Conservation (phyloP, 2,888 invertebrate genomes). For the Apotomis turbidana region DNA sequence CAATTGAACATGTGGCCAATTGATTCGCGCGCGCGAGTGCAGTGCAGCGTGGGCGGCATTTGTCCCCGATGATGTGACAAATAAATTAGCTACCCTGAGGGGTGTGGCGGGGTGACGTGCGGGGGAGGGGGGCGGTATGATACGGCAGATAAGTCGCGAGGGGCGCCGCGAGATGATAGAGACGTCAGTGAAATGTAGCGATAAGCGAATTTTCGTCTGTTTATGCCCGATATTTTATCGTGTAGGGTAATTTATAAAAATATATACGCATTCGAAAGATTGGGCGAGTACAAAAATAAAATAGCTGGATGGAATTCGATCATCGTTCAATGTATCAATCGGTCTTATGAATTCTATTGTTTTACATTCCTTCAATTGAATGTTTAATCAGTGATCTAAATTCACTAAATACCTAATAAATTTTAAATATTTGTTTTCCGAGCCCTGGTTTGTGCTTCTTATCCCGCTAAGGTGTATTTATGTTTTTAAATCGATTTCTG, state of each 20-base stretch:
- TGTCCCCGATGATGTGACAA: constrained; percentile 30
- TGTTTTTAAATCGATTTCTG: too few species aligned
- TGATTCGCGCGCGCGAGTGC: constrained; percentile 25
- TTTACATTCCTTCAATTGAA: too few species aligned
- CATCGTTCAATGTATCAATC: too few species aligned
- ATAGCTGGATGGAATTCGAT: too few species aligned
- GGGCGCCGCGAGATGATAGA: constrained; percentile 12
- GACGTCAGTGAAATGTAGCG: constrained; percentile 24
- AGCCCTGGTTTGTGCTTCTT: too few species aligned
- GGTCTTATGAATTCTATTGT: too few species aligned
- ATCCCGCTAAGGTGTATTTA: too few species aligned
- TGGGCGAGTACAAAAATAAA: too few species aligned
- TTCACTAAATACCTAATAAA: too few species aligned
- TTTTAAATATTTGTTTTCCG: too few species aligned
- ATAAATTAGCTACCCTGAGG: constrained; percentile 31
- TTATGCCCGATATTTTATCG: constrained; percentile 14
- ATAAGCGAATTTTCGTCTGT: constrained; percentile 33
- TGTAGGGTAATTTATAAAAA: constrained; percentile 9
- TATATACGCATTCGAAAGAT: neutral
- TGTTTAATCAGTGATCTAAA: too few species aligned
- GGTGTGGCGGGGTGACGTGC: neutral
- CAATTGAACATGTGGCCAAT: constrained; percentile 30
- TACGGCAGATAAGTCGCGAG: constrained; percentile 16
- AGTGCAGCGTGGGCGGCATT: constrained; percentile 1
- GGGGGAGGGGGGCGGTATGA: neutral